These are phyloP conservation scores for Larimichthys crocea DNA, from an alignment of 2,113 vertebrate species.

Conservation along the genomic window DNA sequence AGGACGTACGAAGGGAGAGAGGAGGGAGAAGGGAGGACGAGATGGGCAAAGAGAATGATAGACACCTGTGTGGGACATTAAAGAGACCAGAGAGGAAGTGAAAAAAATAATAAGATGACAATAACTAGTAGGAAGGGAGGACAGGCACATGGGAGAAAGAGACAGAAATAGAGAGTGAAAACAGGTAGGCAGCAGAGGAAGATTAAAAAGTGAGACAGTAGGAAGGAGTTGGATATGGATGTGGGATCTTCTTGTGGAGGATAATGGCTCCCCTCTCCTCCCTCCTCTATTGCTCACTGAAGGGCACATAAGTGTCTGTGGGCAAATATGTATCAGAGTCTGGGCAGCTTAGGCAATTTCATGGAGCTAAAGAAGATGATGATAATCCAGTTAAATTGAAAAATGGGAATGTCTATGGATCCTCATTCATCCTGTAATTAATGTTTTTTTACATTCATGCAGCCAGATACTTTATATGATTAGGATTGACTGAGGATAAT, in stretches of 20 bases:
- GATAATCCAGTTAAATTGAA: slow-evolving; percentile 85
- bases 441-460: slow-evolving; percentile 70
- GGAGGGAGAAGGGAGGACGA: slow-evolving; percentile 47
- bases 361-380: slow-evolving; percentile 68
- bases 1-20: slow-evolving; percentile 43
- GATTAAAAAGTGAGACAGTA: slow-evolving; percentile 58
- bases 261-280: slow-evolving; percentile 62
- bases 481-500: slow-evolving; percentile 70
- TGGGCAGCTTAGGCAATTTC: slow-evolving; percentile 71
- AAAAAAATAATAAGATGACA: slow-evolving; percentile 31
- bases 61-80: slow-evolving; percentile 42
- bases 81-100: slow-evolving; percentile 42
- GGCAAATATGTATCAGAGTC: slow-evolving; percentile 59
- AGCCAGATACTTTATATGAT: slow-evolving; percentile 70
- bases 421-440: slow-evolving; percentile 74
- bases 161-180: slow-evolving; percentile 35
- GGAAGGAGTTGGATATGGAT: slow-evolving; percentile 38
- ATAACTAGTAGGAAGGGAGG: slow-evolving; percentile 24
- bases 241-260: slow-evolving; percentile 48
- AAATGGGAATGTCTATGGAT: slow-evolving; percentile 69
- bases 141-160: slow-evolving; percentile 36
- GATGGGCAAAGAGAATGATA: slow-evolving; percentile 41
- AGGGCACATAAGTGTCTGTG: slow-evolving; percentile 67
- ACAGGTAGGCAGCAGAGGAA: slow-evolving; percentile 50
- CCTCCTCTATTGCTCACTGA: slow-evolving; percentile 70